A percentile compares a stretch with the other conserved stretches of the same genome.
Conservation (phyloP, 2,888 invertebrate species). For the Antheraea yamamai region DNA sequence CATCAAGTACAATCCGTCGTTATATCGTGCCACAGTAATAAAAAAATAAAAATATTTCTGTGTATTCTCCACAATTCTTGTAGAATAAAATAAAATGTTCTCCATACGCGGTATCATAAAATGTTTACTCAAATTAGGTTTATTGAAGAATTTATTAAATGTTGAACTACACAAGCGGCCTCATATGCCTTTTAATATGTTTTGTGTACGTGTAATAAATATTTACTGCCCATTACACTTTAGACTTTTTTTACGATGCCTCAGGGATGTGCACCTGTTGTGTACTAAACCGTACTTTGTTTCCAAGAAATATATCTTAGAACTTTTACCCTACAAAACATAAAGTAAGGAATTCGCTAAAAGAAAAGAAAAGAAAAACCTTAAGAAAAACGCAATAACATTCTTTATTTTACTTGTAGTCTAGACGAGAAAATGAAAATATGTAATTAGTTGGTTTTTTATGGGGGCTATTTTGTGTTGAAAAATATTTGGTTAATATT, state of each 20-base stretch:
- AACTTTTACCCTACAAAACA: constrained; percentile 26
- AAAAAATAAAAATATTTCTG: background rate
- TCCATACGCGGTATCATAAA: background rate
- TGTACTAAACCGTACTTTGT: constrained; percentile 42
- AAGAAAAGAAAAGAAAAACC: background rate
- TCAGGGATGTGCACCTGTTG: constrained; percentile 44
- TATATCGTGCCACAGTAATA: no score
- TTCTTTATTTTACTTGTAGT: background rate
- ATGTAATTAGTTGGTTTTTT: background rate
- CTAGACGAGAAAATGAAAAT: background rate
- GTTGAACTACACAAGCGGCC: constrained; percentile 40
- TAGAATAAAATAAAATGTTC: background rate
- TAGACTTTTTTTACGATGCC: constrained; percentile 53
- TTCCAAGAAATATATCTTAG: constrained; percentile 33
- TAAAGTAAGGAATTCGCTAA: background rate
- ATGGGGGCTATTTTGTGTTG: background rate
- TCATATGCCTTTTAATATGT: constrained; percentile 53
- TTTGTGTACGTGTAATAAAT: constrained; percentile 57
- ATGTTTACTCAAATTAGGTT: constrained; percentile 23
- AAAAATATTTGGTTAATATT: background rate
- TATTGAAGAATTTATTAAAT: constrained; percentile 32
- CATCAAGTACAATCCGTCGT: no score
- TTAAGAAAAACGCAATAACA: background rate
- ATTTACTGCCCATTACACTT: constrained; percentile 53
- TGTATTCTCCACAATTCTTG: background rate